These are phyloP conservation scores for Scrobipalpa atriplicella DNA, from an alignment of 2,888 invertebrate species.

Conservation along the genomic window DNA sequence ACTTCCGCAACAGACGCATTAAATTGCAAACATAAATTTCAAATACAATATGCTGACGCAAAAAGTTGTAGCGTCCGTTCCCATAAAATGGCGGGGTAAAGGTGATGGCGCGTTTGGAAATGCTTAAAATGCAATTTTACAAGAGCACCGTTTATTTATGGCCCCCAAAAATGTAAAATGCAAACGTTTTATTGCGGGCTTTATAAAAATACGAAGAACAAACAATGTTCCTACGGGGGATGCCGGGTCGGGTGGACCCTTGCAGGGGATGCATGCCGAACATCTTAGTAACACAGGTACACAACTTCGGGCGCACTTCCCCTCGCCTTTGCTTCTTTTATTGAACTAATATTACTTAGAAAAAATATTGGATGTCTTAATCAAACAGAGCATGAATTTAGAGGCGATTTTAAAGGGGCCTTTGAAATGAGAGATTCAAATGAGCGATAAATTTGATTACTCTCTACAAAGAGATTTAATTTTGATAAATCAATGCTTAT, in stretches of 20 bases:
- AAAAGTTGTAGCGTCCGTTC: slow-evolving; percentile 58
- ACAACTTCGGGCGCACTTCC: slow-evolving; percentile 31
- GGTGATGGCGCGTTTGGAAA: slow-evolving; percentile 74
- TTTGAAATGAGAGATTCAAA: slow-evolving; percentile 73
- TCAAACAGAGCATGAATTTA: slow-evolving; percentile 53
- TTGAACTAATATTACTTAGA: slow-evolving; percentile 35
- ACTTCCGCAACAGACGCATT: slow-evolving; percentile 24
- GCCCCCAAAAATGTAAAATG: slow-evolving; percentile 79
- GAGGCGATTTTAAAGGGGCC: slow-evolving; percentile 59
- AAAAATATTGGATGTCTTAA: slow-evolving; percentile 44
- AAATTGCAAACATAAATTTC: slow-evolving; percentile 52
- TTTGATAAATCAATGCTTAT: slow-evolving; percentile 79
- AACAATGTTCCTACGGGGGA: slow-evolving; percentile 67
- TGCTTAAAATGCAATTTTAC: slow-evolving; percentile 82
- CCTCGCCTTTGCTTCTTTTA: slow-evolving; percentile 27
- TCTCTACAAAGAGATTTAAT: slow-evolving; percentile 78
- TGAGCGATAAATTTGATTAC: slow-evolving; percentile 80
- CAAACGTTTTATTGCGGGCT: slow-evolving; percentile 80
- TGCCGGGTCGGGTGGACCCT: background rate
- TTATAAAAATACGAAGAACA: slow-evolving; percentile 79
- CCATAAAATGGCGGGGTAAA: slow-evolving; percentile 59
- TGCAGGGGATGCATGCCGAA: slow-evolving; percentile 47
- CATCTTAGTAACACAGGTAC: slow-evolving; percentile 55
- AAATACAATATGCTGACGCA: slow-evolving; percentile 58
- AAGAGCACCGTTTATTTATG: slow-evolving; percentile 75